Evolutionary conservation across 2,113 vertebrate species (phyloP).

Genomic region (Salvelinus alpinus): DNA sequence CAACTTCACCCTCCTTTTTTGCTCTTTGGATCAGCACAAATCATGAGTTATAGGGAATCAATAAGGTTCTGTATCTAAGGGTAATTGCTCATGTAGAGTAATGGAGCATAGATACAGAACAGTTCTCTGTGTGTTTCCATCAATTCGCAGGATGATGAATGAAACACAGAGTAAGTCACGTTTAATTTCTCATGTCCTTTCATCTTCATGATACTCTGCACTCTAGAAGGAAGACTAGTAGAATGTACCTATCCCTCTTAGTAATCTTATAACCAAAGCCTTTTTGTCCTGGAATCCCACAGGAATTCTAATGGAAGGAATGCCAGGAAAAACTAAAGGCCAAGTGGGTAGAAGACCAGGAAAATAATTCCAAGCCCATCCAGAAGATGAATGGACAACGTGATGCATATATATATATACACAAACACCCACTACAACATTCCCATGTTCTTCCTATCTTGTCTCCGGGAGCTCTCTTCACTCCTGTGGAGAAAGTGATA

Average conservation of each 20-base stretch:
- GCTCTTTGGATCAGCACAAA: slow-evolving; percentile 52
- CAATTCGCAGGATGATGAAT: slow-evolving; percentile 55
- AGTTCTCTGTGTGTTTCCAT: slow-evolving; percentile 31
- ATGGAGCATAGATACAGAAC: slow-evolving; percentile 42
- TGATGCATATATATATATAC: background rate
- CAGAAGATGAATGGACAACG: background rate
- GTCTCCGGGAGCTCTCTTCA: slow-evolving; percentile 36
- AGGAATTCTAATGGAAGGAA: too few relatives aligned
- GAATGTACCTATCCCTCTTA: background rate
- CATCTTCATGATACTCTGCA: slow-evolving; percentile 56
- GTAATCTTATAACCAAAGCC: background rate
- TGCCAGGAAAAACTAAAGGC: too few relatives aligned
- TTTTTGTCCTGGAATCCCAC: background rate
- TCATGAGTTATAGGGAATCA: slow-evolving; percentile 56
- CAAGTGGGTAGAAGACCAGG: too few relatives aligned
- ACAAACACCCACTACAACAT: slow-evolving; percentile 20
- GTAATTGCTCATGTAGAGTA: slow-evolving; percentile 58
- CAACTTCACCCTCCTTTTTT: too few relatives aligned
- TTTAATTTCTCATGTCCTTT: slow-evolving; percentile 34
- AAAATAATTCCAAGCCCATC: too few relatives aligned
- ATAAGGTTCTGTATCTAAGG: slow-evolving; percentile 59
- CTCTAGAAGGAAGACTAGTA: slow-evolving; percentile 34
- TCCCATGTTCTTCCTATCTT: slow-evolving; percentile 36
- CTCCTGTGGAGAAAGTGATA: slow-evolving; percentile 26
- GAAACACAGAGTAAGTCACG: slow-evolving; percentile 41